Percentiles rank a stretch among this genome's conserved stretches.
Evolutionary conservation across 2,888 invertebrate genomes (phyloP).

Genomic region (Parochlus steinenii): DNA sequence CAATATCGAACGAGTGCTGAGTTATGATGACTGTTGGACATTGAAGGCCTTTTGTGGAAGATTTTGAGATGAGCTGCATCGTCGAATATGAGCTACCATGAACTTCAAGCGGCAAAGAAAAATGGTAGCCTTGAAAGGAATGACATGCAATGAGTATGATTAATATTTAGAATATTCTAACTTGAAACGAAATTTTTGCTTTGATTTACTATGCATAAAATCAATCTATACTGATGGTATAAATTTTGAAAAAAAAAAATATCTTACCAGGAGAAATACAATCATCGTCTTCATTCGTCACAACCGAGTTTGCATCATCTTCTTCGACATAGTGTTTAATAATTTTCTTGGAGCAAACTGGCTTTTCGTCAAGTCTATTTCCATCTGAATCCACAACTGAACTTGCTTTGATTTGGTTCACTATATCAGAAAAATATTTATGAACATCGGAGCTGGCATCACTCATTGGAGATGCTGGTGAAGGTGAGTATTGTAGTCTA

Average conservation of each 20-base stretch:
- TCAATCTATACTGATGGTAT: too few relatives aligned
- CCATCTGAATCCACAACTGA: conserved; percentile 4
- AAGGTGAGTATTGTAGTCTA: conserved; percentile 10
- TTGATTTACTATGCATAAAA: too few relatives aligned
- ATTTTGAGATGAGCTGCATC: conserved; percentile 32
- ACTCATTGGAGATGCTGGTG: conserved; percentile 14
- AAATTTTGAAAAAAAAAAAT: not conserved
- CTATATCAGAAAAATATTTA: conserved; percentile 16
- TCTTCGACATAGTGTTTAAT: conserved; percentile 29
- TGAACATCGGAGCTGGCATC: conserved; percentile 21
- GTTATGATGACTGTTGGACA: conserved; percentile 28
- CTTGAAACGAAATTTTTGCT: too few relatives aligned
- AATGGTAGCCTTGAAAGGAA: conserved; percentile 30
- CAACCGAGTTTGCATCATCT: conserved; percentile 30
- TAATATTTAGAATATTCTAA: too few relatives aligned
- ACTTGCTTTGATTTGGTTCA: conserved; percentile 9
- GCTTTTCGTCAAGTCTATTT: conserved; percentile 14
- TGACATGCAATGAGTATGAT: too few relatives aligned
- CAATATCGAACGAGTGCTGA: conserved; percentile 30
- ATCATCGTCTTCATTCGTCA: conserved; percentile 31
- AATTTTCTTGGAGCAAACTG: conserved; percentile 28
- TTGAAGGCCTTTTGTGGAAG: conserved; percentile 22
- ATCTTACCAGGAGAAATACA: conserved; percentile 26
- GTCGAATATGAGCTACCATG: conserved; percentile 31
- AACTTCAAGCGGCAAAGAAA: conserved; percentile 29